Evolutionary conservation across 2,113 vertebrate genomes (phyloP), one percentile per base, ranked within the genome.

Genomic region (Macrotus californicus): DNA sequence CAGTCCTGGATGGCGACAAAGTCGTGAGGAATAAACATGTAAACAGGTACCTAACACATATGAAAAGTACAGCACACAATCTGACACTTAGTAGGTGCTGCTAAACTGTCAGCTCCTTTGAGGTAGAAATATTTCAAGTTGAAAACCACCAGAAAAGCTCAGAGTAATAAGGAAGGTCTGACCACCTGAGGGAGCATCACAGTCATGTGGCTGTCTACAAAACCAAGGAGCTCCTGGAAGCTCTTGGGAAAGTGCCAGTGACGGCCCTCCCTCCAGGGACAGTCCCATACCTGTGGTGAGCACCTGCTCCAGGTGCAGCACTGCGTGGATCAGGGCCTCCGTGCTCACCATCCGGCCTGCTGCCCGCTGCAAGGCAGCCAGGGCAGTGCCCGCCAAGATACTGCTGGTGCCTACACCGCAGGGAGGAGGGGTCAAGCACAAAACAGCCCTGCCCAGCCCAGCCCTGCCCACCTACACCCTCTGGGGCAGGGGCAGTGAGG

Each of bases 231-330:
- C 18, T 34, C 18, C 91, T 4, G 2, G 21, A 64, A 50, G 48
- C 19, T 8, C 56, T 12, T 50, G 48, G 59, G 10, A 59, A 77
- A 72, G 34, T 64, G 14, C n/a, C 19, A 14, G 41, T 36, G 39
- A 34, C 24, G 52, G 13, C 54, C 12, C 7, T 43, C 6, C 50
- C 12, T 0, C 7, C 79, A 7, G 1, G 52, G 14, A 46, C 61
- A 46, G 39, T 19, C 66, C 36, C 79, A 4, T 95, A 99, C 99
- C 99, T 97, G 99, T 99, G 5, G 99, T 99, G 36, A 99, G 99
- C 19, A 99, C 98, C 98, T 99, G 99, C 90, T 99, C 99, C 98
- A 99, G 97, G 94, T 99, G 98, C 87, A 99, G 98, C 39, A 99
- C 99, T 0, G 98, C 98, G 0, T 99, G 99, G 96, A 99, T 98